phyloP scores from a whole-genome alignment of 92 coral and sea anemone species.

The Epizoanthus scotinus region DNA sequence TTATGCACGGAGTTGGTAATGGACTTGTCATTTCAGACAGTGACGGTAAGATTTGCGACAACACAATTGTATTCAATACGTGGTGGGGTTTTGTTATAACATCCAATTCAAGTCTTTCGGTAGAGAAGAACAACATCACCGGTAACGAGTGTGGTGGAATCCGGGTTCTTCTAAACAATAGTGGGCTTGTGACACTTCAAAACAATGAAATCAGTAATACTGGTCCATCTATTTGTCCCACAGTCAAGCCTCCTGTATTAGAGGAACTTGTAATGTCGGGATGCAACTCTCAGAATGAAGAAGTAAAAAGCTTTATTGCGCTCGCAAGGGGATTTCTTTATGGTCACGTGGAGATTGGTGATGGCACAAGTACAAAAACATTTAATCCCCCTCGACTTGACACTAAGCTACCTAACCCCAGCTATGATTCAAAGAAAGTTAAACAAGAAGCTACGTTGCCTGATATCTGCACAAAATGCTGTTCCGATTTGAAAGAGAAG shows the following conservation, averaged over 20 bases:
- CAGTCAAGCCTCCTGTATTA: not conserved
- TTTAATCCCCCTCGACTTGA: too few relatives aligned
- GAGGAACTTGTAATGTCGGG: not conserved
- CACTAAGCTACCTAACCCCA: too few relatives aligned
- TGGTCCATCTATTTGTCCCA: conserved; percentile 10
- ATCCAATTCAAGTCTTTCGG: not conserved
- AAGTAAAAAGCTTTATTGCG: too few relatives aligned
- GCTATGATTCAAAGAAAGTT: too few relatives aligned
- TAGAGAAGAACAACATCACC: not conserved
- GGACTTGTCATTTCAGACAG: not conserved
- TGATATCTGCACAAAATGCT: too few relatives aligned
- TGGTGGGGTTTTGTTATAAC: conserved; percentile 28
- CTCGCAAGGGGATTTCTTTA: too few relatives aligned
- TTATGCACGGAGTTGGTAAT: not conserved
- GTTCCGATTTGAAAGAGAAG: too few relatives aligned
- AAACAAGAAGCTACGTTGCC: too few relatives aligned
- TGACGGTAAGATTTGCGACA: not conserved
- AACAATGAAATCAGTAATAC: not conserved
- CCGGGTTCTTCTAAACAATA: conserved; percentile 7
- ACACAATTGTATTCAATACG: not conserved
- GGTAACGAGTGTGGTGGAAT: conserved; percentile 18
- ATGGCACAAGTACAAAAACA: too few relatives aligned
- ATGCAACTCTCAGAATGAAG: too few relatives aligned
- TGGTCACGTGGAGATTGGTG: too few relatives aligned
- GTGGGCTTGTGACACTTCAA: conserved; percentile 20